Evolutionary conservation across 2,888 invertebrate genomes (phyloP).

Genomic region (Aleiodes testaceus): DNA sequence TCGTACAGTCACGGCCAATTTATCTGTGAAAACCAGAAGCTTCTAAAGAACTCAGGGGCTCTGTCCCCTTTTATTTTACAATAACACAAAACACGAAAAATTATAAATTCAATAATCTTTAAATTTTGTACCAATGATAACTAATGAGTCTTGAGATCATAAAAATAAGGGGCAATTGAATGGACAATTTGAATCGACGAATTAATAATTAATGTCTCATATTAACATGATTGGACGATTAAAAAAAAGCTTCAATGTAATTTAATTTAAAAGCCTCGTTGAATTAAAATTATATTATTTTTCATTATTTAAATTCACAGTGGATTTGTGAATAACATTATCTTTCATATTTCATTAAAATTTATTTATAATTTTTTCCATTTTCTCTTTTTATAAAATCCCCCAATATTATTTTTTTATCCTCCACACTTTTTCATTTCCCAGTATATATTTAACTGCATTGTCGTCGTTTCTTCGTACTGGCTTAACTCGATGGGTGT

Average conservation of each 20-base stretch:
- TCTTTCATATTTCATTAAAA: too few relatives aligned
- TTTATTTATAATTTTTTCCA: too few relatives aligned
- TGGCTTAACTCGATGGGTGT: slow-evolving; percentile 53
- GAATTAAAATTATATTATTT: slow-evolving; percentile 10
- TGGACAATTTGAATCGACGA: slow-evolving; percentile 19
- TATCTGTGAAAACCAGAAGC: slow-evolving; percentile 36
- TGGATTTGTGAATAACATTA: too few relatives aligned
- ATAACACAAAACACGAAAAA: background rate
- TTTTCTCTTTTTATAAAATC: too few relatives aligned
- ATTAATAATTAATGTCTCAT: slow-evolving; percentile 6
- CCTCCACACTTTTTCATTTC: slow-evolving; percentile 1
- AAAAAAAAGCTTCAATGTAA: slow-evolving; percentile 61
- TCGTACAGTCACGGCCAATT: slow-evolving; percentile 58
- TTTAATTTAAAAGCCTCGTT: slow-evolving; percentile 34
- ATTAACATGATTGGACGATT: slow-evolving; percentile 55
- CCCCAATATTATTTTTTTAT: background rate
- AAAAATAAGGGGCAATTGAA: background rate
- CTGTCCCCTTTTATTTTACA: background rate
- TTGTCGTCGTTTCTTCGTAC: slow-evolving; percentile 36
- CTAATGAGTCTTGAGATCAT: background rate
- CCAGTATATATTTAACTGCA: slow-evolving; percentile 17
- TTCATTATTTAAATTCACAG: background rate
- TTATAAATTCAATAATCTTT: background rate
- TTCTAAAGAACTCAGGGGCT: slow-evolving; percentile 2
- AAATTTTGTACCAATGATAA: too few relatives aligned